A percentile compares a stretch with the other conserved stretches of the same genome.
These are phyloP conservation scores for Elgaria multicarinata DNA, from an alignment of 2,113 vertebrate species.

Conservation along the genomic window DNA sequence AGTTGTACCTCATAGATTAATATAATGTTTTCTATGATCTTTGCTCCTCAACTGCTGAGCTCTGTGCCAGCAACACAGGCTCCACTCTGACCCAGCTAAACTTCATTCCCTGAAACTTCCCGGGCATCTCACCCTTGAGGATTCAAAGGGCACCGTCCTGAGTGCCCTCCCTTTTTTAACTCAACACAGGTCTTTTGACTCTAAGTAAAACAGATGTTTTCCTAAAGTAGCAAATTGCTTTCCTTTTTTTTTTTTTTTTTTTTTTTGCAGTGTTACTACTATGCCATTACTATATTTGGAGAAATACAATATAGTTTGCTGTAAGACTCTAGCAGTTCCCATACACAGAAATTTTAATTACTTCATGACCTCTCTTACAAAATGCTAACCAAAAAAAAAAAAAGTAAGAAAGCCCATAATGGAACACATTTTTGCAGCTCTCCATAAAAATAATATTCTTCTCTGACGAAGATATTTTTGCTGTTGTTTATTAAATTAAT, in stretches of 20 bases:
- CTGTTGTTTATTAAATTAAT: neutral
- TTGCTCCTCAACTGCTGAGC: neutral
- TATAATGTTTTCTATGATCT: neutral
- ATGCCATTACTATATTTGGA: neutral
- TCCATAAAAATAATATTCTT: neutral
- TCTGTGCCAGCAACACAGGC: neutral
- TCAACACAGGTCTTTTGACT: neutral
- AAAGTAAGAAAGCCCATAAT: neutral
- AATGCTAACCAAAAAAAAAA: neutral
- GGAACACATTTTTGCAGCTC: neutral
- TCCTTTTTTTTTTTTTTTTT: neutral
- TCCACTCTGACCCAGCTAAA: neutral
- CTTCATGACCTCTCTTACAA: constrained; percentile 22
- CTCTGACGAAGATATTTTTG: neutral
- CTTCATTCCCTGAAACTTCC: neutral
- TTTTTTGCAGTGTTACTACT: neutral
- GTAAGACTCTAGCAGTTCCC: neutral
- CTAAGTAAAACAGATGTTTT: neutral
- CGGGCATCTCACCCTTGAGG: neutral
- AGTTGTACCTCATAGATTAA: too few relatives aligned
- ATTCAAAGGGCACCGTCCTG: too few relatives aligned
- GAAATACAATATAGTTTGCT: neutral
- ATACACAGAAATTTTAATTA: neutral
- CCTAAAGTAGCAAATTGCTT: neutral
- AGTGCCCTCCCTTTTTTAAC: neutral